Evolutionary conservation across 2,113 vertebrate species (phyloP).

Genomic region (Brachyistius frenatus): DNA sequence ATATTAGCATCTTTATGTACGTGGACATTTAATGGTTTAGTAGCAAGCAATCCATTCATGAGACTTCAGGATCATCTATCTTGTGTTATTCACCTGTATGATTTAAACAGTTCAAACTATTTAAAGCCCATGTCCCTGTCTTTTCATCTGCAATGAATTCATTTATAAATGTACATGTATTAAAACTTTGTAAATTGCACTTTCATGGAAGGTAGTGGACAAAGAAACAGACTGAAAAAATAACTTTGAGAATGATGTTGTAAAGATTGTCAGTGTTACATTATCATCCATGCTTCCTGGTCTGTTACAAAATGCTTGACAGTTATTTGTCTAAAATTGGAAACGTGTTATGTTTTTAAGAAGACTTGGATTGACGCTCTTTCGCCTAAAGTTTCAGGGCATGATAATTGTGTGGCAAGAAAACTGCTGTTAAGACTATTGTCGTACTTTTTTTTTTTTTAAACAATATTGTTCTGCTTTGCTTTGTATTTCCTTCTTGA

Average conservation of each 20-base stretch:
- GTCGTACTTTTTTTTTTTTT: neutral
- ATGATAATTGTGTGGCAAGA: conserved; percentile 12
- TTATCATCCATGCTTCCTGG: conserved; percentile 16
- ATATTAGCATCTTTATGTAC: neutral
- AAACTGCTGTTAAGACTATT: neutral
- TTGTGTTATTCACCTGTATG: conserved; percentile 6
- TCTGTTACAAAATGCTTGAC: conserved; percentile 49
- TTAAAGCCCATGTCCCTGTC: neutral
- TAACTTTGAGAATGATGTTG: conserved; percentile 1
- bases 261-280: conserved; percentile 40
- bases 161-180: conserved; percentile 19
- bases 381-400: neutral
- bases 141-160: conserved; percentile 8
- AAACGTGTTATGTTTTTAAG: neutral
- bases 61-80: conserved; percentile 7
- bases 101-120: neutral
- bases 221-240: neutral
- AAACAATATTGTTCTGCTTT: conserved; percentile 1
- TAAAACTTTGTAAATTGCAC: conserved; percentile 30
- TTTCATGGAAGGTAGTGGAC: conserved; percentile 16
- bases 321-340: conserved; percentile 4
- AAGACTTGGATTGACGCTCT: neutral
- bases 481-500: conserved; percentile 27
- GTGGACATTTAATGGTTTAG: neutral
- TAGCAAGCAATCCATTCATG: conserved; percentile 1